These are phyloP conservation scores for Cricetomys ansorgei DNA, from an alignment of 2,113 vertebrate species.

Conservation along the genomic window DNA sequence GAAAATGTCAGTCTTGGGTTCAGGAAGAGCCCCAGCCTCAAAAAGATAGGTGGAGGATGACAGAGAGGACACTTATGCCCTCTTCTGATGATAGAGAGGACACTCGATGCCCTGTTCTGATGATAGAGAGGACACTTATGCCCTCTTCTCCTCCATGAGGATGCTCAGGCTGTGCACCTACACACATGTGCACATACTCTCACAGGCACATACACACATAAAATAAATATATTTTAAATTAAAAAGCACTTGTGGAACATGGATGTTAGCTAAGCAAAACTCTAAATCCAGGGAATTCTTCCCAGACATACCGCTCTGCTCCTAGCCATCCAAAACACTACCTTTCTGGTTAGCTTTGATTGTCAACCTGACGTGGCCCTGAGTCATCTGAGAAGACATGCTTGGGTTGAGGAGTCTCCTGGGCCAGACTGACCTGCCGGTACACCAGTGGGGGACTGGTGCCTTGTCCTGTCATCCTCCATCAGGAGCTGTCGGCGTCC, in stretches of 20 bases:
- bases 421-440: background rate
- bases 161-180: background rate
- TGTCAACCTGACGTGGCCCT: background rate
- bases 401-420: background rate
- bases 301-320: background rate
- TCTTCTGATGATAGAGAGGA: background rate
- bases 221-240: background rate
- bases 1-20: background rate
- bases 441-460: background rate
- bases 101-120: background rate
- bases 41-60: background rate
- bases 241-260: background rate
- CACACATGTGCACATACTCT: background rate
- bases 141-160: background rate
- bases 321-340: background rate
- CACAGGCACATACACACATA: background rate
- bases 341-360: background rate
- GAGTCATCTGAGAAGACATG: background rate
- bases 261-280: background rate
- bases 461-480: background rate
- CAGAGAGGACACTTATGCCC: background rate
- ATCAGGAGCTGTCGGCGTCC: background rate
- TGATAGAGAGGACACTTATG: background rate
- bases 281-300: background rate
- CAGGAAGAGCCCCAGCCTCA: background rate